Percentiles rank a stretch among this genome's conserved stretches.
Conservation (phyloP, 1,140 invertebrate species). For the Drosophila lacteicornis region DNA sequence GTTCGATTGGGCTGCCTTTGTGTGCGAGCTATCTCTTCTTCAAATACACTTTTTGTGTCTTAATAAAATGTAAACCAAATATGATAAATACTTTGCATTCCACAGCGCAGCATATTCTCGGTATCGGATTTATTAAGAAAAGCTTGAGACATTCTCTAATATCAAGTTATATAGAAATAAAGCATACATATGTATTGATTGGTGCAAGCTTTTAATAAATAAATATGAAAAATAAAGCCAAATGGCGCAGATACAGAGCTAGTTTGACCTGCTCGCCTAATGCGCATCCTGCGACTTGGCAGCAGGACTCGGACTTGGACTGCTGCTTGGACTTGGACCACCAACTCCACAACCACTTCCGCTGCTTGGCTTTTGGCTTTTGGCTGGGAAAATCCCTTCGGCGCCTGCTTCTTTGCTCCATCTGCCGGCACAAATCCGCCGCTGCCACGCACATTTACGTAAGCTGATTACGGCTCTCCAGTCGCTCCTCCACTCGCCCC, state of each 20-base stretch:
- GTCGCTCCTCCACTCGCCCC: neutral
- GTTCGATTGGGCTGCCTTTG: too few species aligned
- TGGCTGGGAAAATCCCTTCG: slow-evolving; percentile 57
- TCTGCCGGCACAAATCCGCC: slow-evolving; percentile 60
- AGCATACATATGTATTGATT: neutral
- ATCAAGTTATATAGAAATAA: too few species aligned
- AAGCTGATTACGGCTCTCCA: slow-evolving; percentile 64
- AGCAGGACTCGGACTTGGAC: too few species aligned
- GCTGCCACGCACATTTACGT: slow-evolving; percentile 72
- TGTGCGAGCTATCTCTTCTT: neutral
- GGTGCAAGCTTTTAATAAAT: neutral
- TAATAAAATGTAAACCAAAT: neutral
- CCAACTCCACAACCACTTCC: neutral
- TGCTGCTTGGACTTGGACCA: neutral
- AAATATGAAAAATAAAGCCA: neutral
- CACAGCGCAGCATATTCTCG: too few species aligned
- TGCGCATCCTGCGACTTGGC: too few species aligned
- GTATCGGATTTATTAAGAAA: neutral
- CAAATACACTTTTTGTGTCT: slow-evolving; percentile 1
- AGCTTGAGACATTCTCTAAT: too few species aligned
- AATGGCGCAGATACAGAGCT: too few species aligned
- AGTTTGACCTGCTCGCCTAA: too few species aligned
- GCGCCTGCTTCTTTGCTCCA: slow-evolving; percentile 40
- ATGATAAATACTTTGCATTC: neutral
- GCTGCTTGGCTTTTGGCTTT: neutral